Percentiles rank a stretch among this genome's conserved stretches.
Evolutionary conservation across 1,140 invertebrate genomes (phyloP).

Genomic region (Vanessa tameamea): DNA sequence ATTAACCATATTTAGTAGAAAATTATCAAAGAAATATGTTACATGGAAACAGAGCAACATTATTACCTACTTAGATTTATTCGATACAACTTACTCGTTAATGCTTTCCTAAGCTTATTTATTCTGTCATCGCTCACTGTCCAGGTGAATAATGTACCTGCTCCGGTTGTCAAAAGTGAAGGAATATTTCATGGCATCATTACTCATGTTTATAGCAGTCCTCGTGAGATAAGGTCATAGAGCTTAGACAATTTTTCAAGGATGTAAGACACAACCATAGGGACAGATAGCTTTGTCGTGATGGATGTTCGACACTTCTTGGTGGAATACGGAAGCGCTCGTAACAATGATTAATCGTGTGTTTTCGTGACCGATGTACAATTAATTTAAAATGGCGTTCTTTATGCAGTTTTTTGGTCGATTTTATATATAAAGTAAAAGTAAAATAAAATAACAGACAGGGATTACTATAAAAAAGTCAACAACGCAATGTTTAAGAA

Average conservation of each 20-base stretch:
- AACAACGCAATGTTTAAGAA: too few species aligned
- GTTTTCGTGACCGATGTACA: background rate
- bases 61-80: background rate
- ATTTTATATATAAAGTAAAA: too few species aligned
- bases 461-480: background rate
- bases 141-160: slow-evolving; percentile 3
- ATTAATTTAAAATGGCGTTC: background rate
- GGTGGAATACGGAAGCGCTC: slow-evolving; percentile 9
- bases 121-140: slow-evolving; percentile 6
- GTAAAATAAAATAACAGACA: background rate
- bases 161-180: slow-evolving; percentile 6
- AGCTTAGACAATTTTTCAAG: slow-evolving; percentile 8
- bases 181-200: slow-evolving; percentile 6
- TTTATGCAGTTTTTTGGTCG: background rate
- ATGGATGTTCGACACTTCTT: slow-evolving; percentile 9
- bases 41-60: too few species aligned
- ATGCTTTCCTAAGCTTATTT: slow-evolving; percentile 1
- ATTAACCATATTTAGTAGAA: too few species aligned
- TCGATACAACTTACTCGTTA: slow-evolving; percentile 3
- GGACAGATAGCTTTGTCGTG: slow-evolving; percentile 8
- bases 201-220: slow-evolving; percentile 7
- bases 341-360: slow-evolving; percentile 4
- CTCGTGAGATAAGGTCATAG: slow-evolving; percentile 7
- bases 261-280: background rate
- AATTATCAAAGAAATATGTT: too few species aligned